phyloP scores from a whole-genome alignment of 2,113 vertebrate genomes.

The Aepyceros melampus region DNA sequence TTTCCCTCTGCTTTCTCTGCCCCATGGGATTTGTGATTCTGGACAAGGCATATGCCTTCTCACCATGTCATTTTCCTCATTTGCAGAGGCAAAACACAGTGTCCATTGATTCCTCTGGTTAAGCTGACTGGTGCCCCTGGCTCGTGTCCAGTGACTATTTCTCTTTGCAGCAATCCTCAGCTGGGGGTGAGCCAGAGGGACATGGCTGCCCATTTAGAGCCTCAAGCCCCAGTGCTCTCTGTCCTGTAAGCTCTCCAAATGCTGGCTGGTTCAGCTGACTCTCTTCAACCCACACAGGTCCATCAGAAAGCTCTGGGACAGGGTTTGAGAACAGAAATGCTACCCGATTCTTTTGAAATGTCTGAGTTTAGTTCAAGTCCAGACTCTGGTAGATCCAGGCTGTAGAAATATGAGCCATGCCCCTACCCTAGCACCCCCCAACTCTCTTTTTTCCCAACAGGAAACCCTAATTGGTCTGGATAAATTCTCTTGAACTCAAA shows the following conservation, averaged over 20 bases:
- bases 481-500: neutral
- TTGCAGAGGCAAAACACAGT: constrained; percentile 64
- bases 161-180: constrained; percentile 35
- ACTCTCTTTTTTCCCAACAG: neutral
- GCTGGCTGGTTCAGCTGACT: neutral
- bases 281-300: neutral
- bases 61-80: constrained; percentile 64
- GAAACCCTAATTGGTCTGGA: neutral
- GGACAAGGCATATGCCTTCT: constrained; percentile 63
- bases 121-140: constrained; percentile 68
- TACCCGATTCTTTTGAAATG: neutral
- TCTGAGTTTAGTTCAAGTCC: neutral
- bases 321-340: neutral
- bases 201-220: neutral
- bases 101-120: constrained; percentile 69
- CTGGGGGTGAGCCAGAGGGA: constrained; percentile 36
- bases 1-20: constrained; percentile 35
- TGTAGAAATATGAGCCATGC: neutral
- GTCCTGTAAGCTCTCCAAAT: neutral
- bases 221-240: neutral
- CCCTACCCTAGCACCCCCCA: neutral
- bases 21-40: constrained; percentile 64
- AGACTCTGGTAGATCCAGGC: neutral
- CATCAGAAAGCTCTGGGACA: neutral
- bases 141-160: constrained; percentile 50